Conservation (phyloP, 2,797 vertebrate genomes). For the Dendrocincla fuliginosa region DNA sequence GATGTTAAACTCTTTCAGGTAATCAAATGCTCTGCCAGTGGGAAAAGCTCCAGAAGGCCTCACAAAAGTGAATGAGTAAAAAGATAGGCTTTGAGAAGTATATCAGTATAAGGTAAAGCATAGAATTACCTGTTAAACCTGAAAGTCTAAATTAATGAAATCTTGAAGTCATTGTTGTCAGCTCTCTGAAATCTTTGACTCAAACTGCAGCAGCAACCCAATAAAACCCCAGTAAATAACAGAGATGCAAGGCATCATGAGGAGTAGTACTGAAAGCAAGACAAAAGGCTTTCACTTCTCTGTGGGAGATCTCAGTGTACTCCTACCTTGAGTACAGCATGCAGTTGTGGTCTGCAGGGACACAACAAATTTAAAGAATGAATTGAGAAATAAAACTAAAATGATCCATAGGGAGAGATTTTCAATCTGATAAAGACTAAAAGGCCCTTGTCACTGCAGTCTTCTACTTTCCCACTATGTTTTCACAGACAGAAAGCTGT, state of each 20-base stretch:
- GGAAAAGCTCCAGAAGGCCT: background rate
- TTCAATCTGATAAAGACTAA: background rate
- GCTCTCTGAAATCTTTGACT: background rate
- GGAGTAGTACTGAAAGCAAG: background rate
- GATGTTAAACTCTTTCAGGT: background rate
- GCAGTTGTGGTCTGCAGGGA: background rate
- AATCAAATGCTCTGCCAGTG: background rate
- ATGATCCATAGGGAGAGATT: background rate
- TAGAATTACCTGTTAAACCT: background rate
- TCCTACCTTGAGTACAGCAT: background rate
- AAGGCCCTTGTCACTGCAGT: background rate
- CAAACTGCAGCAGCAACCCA: background rate
- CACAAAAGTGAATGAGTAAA: background rate
- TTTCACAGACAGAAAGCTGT: background rate
- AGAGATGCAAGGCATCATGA: background rate
- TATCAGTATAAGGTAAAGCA: background rate
- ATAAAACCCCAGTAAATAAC: background rate
- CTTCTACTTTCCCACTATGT: background rate
- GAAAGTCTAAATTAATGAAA: background rate
- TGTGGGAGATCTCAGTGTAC: background rate
- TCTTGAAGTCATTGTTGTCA: background rate
- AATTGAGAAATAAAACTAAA: background rate
- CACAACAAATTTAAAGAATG: background rate
- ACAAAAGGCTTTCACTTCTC: background rate
- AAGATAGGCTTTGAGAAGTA: background rate